These are phyloP conservation scores for Aspidiotus destructor DNA, from an alignment of 2,888 invertebrate species.

Conservation along the genomic window DNA sequence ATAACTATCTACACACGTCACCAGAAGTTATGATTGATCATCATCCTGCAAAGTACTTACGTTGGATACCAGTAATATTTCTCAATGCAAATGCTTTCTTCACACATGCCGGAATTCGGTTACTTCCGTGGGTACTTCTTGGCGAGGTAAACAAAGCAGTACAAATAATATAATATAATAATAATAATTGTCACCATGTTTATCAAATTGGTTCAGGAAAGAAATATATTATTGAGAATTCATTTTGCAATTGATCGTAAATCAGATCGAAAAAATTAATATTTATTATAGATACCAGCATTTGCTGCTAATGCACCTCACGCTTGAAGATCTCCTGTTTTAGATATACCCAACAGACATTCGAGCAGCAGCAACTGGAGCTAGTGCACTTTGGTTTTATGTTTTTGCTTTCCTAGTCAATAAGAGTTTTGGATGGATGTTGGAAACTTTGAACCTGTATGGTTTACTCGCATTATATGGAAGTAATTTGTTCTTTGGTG, in stretches of 20 bases:
- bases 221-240: too few species aligned
- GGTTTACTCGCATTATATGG: conserved; percentile 40
- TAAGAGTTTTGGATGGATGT: conserved; percentile 50
- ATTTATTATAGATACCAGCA: too few species aligned
- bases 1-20: conserved; percentile 42
- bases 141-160: conserved; percentile 55
- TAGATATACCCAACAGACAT: conserved; percentile 57
- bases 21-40: conserved; percentile 10
- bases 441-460: conserved; percentile 35
- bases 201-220: too few species aligned
- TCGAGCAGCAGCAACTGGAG: conserved; percentile 60
- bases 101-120: conserved; percentile 58
- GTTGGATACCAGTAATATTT: conserved; percentile 59
- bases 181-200: too few species aligned
- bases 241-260: too few species aligned
- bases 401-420: conserved; percentile 65
- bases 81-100: conserved; percentile 58
- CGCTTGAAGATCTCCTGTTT: conserved; percentile 28
- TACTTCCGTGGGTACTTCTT: conserved; percentile 69
- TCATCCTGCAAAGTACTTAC: conserved; percentile 36
- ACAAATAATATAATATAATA: not conserved
- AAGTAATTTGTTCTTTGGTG: conserved; percentile 49
- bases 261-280: too few species aligned
- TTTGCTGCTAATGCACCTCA: too few species aligned
- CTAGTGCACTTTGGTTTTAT: conserved; percentile 63